Percentiles rank a stretch among this genome's conserved stretches.
Evolutionary conservation across 2,113 vertebrate genomes (phyloP).

Genomic region (Condylura cristata): DNA sequence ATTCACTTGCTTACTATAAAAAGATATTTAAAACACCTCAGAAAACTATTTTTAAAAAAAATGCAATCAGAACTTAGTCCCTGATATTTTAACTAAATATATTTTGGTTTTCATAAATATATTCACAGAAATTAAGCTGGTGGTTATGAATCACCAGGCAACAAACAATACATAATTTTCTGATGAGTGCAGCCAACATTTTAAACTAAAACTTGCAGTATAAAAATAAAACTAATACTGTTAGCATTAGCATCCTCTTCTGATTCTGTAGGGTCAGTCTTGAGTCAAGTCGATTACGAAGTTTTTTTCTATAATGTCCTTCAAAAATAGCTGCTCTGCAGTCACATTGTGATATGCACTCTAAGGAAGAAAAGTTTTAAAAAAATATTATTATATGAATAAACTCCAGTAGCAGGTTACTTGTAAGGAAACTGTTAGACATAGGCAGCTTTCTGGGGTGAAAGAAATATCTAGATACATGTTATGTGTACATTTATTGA

Average conservation of each 20-base stretch:
- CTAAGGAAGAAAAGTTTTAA: conserved; percentile 82
- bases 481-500: too few relatives aligned
- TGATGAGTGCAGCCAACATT: conserved; percentile 64
- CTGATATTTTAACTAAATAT: conserved; percentile 74
- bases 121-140: conserved; percentile 81
- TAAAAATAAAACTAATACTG: conserved; percentile 83
- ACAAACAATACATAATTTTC: conserved; percentile 60
- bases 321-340: conserved; percentile 88
- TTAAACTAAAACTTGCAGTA: conserved; percentile 80
- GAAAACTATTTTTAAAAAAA: conserved; percentile 70
- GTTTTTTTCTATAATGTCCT: conserved; percentile 86
- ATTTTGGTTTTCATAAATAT: conserved; percentile 80
- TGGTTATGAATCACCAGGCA: conserved; percentile 70
- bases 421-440: too few relatives aligned
- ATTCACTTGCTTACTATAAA: not conserved
- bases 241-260: conserved; percentile 76
- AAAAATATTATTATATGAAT: not conserved
- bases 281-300: conserved; percentile 87
- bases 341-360: conserved; percentile 88
- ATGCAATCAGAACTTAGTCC: conserved; percentile 68
- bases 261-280: conserved; percentile 68
- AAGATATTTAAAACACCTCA: conserved; percentile 46
- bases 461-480: too few relatives aligned
- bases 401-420: not conserved
- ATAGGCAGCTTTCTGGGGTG: too few relatives aligned